Evolutionary conservation across 1,140 invertebrate genomes (phyloP), one percentile per base, ranked within the genome.

Genomic region (Halyomorpha halys): DNA sequence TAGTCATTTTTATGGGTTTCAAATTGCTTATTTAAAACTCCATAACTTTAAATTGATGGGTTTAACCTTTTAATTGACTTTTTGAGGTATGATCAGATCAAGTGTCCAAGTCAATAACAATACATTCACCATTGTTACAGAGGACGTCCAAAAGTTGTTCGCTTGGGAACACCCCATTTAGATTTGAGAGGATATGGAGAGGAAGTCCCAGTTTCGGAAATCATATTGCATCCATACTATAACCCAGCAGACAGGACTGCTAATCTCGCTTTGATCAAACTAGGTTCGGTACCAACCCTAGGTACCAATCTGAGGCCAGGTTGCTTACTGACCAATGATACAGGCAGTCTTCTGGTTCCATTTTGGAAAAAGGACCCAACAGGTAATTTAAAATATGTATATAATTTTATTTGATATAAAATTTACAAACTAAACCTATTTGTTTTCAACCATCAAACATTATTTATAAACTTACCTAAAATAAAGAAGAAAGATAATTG

Each of bases 171-270:
- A 23, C 53, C 19, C 15, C 19, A 23, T 21, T 23, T 56, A 16
- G 53, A 56, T 15, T 49, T 49, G n/a, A 15, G 23, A 25, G 53
- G 23, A 15, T 23, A 25, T 15, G 53, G 53, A 25, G 15, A 23
- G 23, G 53, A 56, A 21, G 23, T 56, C 1, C 4, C 18, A 23
- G 23, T 56, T 23, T 56, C 19, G 6, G 53, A 56, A 56, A 23
- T 56, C 18, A 25, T 23, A 6, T 16, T 21, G 8, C 53, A 56
- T 56, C 53, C 53, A 25, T 25, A 23, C 8, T 56, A 56, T 15
- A 56, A 56, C 23, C 53, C 53, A 4, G 23, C 19, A 16, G 53
- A 56, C 18, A 21, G 53, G 23, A 56, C 53, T 56, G 53, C 53
- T 9, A 25, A 56, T 23, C 18, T 56, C 5, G 53, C 53, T 18